These are phyloP conservation scores for Conomelus anceps DNA, from an alignment of 2,888 invertebrate species.

Conservation along the genomic window DNA sequence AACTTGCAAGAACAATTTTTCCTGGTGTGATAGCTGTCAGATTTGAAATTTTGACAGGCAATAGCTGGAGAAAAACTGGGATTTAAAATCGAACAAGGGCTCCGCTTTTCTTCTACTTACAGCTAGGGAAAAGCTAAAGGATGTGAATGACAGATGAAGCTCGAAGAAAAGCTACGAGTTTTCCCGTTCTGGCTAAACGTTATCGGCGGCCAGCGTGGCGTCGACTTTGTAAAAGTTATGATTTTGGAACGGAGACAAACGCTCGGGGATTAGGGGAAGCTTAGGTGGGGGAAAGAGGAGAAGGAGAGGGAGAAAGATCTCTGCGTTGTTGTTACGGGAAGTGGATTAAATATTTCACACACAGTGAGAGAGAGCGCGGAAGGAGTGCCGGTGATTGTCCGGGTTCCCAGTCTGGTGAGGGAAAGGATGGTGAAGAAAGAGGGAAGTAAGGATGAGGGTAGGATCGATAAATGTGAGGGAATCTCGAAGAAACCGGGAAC, in stretches of 20 bases:
- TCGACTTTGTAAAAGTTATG: not conserved
- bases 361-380: not conserved
- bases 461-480: not conserved
- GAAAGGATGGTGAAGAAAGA: not conserved
- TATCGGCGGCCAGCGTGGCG: not conserved
- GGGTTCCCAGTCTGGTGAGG: not conserved
- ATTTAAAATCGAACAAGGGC: not conserved
- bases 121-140: not conserved
- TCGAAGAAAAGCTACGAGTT: not conserved
- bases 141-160: not conserved
- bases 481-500: not conserved
- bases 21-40: not conserved
- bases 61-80: not conserved
- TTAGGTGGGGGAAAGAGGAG: too few species aligned
- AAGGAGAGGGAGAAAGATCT: not conserved
- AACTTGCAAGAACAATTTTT: not conserved
- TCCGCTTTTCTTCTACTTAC: not conserved
- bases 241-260: not conserved
- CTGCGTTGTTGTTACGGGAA: constrained; percentile 22
- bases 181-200: not conserved
- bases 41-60: not conserved
- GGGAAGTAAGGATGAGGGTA: too few species aligned
- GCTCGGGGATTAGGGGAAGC: not conserved
- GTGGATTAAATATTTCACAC: constrained; percentile 10
- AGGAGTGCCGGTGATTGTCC: not conserved